Conservation (phyloP, 2,888 invertebrate genomes). For the Pollenia amentaria region DNA sequence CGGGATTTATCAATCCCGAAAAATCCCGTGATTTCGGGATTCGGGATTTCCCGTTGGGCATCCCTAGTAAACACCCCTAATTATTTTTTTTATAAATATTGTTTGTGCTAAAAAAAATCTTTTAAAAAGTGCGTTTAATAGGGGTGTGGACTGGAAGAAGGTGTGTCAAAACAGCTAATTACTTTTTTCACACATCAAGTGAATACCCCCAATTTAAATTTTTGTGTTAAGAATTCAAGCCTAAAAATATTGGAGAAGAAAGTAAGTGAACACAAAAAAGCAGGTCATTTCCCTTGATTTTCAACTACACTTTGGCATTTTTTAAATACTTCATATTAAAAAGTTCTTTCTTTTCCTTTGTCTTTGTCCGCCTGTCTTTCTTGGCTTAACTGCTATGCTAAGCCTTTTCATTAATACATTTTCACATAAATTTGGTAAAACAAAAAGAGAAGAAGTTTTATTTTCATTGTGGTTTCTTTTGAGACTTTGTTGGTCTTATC, state of each 20-base stretch:
- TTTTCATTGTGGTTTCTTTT: slow-evolving; percentile 46
- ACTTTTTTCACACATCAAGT: not conserved
- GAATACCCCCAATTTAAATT: not conserved
- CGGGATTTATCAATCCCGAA: too few relatives aligned
- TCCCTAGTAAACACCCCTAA: too few relatives aligned
- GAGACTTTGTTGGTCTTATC: not conserved
- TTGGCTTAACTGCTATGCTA: not conserved
- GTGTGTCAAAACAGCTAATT: not conserved
- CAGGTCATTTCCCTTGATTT: slow-evolving; percentile 29
- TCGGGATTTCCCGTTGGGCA: too few relatives aligned
- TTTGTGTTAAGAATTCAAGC: not conserved
- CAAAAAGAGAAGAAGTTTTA: slow-evolving; percentile 9
- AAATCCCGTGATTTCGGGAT: too few relatives aligned
- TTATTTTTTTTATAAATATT: too few relatives aligned
- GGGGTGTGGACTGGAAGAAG: slow-evolving; percentile 7
- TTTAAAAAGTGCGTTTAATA: slow-evolving; percentile 43
- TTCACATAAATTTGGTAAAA: slow-evolving; percentile 37
- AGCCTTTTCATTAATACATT: slow-evolving; percentile 51
- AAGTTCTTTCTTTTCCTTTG: not conserved
- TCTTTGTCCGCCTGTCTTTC: not conserved
- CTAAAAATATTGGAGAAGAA: not conserved
- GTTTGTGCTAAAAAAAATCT: not conserved
- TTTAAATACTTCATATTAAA: slow-evolving; percentile 5
- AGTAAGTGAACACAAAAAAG: too few relatives aligned
- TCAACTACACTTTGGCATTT: not conserved